Conservation (phyloP, 2,888 invertebrate genomes). For the Pyrochroa serraticornis region DNA sequence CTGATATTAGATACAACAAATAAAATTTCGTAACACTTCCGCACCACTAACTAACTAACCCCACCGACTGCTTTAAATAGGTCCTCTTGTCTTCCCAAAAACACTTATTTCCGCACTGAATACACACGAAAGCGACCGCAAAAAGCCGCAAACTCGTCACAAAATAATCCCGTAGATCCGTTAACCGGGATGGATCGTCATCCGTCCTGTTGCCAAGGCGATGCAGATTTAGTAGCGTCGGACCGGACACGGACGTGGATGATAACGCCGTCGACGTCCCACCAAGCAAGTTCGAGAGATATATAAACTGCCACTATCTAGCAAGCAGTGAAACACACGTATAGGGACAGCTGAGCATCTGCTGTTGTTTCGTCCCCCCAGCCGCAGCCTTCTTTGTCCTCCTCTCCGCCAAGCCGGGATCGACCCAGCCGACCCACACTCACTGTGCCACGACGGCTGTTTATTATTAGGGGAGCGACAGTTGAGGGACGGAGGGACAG, state of each 20-base stretch:
- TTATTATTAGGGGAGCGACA: conserved; percentile 39
- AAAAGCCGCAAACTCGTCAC: not conserved
- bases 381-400: conserved; percentile 38
- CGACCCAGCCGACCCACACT: conserved; percentile 30
- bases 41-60: too few species aligned
- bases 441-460: conserved; percentile 31
- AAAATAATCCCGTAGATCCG: not conserved
- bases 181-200: conserved; percentile 12
- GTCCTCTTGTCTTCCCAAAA: too few species aligned
- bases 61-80: too few species aligned
- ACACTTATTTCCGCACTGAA: too few species aligned
- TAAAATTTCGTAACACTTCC: too few species aligned
- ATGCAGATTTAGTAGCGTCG: conserved; percentile 28
- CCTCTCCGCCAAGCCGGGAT: conserved; percentile 35
- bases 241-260: conserved; percentile 21
- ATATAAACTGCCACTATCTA: conserved; percentile 33
- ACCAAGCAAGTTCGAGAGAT: conserved; percentile 15
- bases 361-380: conserved; percentile 34
- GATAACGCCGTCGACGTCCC: conserved; percentile 16
- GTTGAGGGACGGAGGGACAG: conserved; percentile 22
- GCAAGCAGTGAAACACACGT: conserved; percentile 20
- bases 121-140: not conserved
- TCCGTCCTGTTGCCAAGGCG: conserved; percentile 33
- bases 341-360: conserved; percentile 45
- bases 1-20: too few species aligned